phyloP scores from a whole-genome alignment of 1,140 invertebrate genomes.

The Drosophila leontia region DNA sequence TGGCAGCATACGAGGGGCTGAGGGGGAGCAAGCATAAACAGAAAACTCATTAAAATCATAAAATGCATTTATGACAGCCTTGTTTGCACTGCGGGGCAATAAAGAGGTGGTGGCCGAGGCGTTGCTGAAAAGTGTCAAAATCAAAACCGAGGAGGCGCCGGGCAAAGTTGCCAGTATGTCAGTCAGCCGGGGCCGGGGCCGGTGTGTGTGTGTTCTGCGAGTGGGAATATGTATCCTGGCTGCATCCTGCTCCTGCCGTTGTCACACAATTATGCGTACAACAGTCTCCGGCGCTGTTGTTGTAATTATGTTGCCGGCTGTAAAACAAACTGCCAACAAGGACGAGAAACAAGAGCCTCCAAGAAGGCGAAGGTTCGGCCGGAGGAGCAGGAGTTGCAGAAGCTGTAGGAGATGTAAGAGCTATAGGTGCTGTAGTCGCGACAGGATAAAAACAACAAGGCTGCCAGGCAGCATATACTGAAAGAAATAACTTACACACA shows the following conservation, averaged over 20 bases:
- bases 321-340: constrained; percentile 77
- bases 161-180: constrained; percentile 56
- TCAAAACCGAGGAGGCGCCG: constrained; percentile 76
- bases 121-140: constrained; percentile 78
- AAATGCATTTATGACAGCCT: constrained; percentile 81
- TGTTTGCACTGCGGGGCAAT: constrained; percentile 76
- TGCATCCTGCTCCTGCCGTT: constrained; percentile 62
- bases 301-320: constrained; percentile 78
- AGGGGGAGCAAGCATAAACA: constrained; percentile 65
- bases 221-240: constrained; percentile 55
- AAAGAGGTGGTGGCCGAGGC: constrained; percentile 48
- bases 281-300: constrained; percentile 67
- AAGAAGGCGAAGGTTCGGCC: constrained; percentile 32
- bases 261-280: constrained; percentile 82
- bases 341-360: constrained; percentile 39
- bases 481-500: not conserved
- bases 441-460: constrained; percentile 18
- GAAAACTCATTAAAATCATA: constrained; percentile 84
- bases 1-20: not conserved
- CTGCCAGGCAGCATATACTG: constrained; percentile 30
- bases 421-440: constrained; percentile 6
- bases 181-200: not conserved
- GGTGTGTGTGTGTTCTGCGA: constrained; percentile 13
- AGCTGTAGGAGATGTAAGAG: not conserved
- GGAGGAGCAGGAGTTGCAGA: not conserved